These are phyloP conservation scores for Danaus melanippus DNA, from an alignment of 1,140 invertebrate species.

Conservation along the genomic window DNA sequence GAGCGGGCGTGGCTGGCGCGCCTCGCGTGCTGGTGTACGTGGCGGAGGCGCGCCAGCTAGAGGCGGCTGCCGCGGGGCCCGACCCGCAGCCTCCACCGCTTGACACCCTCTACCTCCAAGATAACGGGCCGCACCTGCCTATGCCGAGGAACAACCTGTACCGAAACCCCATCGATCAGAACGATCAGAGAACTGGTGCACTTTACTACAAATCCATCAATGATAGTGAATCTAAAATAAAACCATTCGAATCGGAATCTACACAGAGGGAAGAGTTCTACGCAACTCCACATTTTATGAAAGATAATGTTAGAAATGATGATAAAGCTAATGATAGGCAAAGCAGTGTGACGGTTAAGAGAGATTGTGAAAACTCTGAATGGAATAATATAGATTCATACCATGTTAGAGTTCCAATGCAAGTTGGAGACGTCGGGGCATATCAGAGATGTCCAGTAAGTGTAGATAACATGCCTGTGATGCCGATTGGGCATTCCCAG, in stretches of 20 bases:
- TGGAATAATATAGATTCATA: constrained; percentile 46
- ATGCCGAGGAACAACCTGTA: constrained; percentile 34
- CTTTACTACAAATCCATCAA: constrained; percentile 47
- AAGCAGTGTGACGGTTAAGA: constrained; percentile 32
- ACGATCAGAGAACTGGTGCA: constrained; percentile 32
- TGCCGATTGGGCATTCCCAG: constrained; percentile 36
- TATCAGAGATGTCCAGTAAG: constrained; percentile 47
- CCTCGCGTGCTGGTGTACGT: constrained; percentile 65
- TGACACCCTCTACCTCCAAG: constrained; percentile 40
- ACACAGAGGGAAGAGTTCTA: constrained; percentile 38
- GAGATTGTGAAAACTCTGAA: constrained; percentile 40
- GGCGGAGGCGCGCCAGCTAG: constrained; percentile 65
- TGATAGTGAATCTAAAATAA: constrained; percentile 40
- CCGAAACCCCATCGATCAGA: constrained; percentile 31
- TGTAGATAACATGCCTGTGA: constrained; percentile 49
- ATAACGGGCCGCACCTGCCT: constrained; percentile 36
- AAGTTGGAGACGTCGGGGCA: constrained; percentile 36
- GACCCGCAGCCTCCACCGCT: constrained; percentile 39
- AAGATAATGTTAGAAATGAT: constrained; percentile 42
- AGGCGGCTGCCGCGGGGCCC: constrained; percentile 47
- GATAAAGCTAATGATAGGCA: constrained; percentile 30
- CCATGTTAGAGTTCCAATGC: constrained; percentile 34
- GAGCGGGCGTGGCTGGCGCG: constrained; percentile 59
- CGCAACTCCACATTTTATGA: constrained; percentile 40
- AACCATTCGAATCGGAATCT: constrained; percentile 31